Percentiles rank a stretch among this genome's conserved stretches.
Conservation (phyloP, 1,140 invertebrate genomes). For the Drosophila sucinea region DNA sequence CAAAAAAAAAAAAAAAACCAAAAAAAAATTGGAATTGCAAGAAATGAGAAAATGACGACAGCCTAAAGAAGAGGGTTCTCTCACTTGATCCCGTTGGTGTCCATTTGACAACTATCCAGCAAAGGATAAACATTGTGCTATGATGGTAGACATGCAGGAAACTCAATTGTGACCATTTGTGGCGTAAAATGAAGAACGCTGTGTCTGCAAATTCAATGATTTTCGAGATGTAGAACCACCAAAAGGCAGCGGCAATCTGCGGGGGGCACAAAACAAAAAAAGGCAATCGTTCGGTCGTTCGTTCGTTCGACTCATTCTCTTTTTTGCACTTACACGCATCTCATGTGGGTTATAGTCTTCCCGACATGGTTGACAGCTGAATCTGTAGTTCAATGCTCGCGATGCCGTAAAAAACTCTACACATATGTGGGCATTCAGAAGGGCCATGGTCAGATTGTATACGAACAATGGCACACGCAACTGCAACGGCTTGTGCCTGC, state of each 20-base stretch:
- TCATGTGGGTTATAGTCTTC: conserved; percentile 92
- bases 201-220: conserved; percentile 97
- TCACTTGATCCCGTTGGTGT: conserved; percentile 96
- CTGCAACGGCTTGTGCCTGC: conserved; percentile 88
- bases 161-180: conserved; percentile 93
- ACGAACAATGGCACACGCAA: conserved; percentile 90
- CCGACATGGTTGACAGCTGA: conserved; percentile 94
- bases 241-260: conserved; percentile 95
- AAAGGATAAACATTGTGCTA: conserved; percentile 95
- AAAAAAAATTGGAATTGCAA: too few species aligned
- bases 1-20: conserved; percentile 58
- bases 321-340: conserved; percentile 85
- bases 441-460: conserved; percentile 94
- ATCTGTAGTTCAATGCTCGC: conserved; percentile 91
- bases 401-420: conserved; percentile 90
- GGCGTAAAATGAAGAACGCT: conserved; percentile 94
- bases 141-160: conserved; percentile 97
- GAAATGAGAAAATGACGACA: conserved; percentile 45
- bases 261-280: neutral
- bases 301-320: neutral
- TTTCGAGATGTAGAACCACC: conserved; percentile 99
- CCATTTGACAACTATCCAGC: conserved; percentile 99
- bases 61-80: conserved; percentile 47
- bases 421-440: conserved; percentile 93
- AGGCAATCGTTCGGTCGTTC: neutral